A percentile compares a stretch with the other conserved stretches of the same genome.
Evolutionary conservation across 2,113 vertebrate genomes (phyloP).

Genomic region (Entelurus aequoreus): DNA sequence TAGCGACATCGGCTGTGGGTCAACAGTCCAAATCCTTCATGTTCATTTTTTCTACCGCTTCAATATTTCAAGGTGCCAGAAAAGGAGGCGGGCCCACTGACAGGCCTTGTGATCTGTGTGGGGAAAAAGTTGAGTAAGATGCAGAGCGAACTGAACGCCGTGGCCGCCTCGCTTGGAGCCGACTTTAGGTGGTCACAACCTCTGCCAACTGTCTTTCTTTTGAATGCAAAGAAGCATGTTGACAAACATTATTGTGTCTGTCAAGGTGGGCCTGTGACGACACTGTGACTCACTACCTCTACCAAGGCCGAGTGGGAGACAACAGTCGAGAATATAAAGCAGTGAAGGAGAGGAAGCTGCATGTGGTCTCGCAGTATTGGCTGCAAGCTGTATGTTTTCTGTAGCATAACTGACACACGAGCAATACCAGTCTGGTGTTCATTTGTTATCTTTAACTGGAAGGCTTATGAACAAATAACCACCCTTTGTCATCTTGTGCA

Average conservation of each 20-base stretch:
- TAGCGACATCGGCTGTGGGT: not conserved
- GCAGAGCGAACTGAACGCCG: conserved; percentile 85
- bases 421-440: too few relatives aligned
- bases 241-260: conserved; percentile 10
- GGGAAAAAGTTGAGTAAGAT: conserved; percentile 91
- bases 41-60: not conserved
- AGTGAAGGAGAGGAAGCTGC: conserved; percentile 83
- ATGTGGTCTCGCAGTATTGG: conserved; percentile 92
- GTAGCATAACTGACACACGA: not conserved
- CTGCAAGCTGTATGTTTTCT: conserved; percentile 79
- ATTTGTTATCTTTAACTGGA: not conserved
- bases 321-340: conserved; percentile 86
- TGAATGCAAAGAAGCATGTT: not conserved
- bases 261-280: conserved; percentile 91
- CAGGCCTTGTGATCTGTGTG: conserved; percentile 82
- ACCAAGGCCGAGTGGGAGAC: conserved; percentile 91
- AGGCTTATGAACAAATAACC: not conserved
- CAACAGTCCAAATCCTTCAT: too few relatives aligned
- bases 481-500: conserved; percentile 43
- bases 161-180: conserved; percentile 89
- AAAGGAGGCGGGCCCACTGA: conserved; percentile 68
- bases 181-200: conserved; percentile 80
- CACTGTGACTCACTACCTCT: conserved; percentile 94
- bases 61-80: conserved; percentile 40
- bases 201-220: not conserved